Conservation (phyloP, 2,888 invertebrate genomes). For the Drosophila anomelani region DNA sequence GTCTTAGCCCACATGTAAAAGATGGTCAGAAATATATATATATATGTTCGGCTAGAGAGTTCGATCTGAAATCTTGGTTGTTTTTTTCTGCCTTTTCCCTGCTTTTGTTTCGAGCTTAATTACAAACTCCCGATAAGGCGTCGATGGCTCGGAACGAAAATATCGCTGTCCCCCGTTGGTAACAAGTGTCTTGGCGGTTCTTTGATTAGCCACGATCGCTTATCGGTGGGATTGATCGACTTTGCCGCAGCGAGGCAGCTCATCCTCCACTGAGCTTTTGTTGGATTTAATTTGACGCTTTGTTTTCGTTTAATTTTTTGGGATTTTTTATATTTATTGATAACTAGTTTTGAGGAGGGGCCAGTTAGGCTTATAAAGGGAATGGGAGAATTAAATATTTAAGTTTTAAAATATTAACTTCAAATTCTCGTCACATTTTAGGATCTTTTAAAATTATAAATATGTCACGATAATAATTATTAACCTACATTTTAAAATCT, state of each 20-base stretch:
- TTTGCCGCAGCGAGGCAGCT: conserved; percentile 5
- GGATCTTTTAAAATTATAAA: too few relatives aligned
- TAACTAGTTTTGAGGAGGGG: background rate
- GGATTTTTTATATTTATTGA: background rate
- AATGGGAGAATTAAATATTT: background rate
- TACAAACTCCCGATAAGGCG: conserved; percentile 67
- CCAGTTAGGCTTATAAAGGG: background rate
- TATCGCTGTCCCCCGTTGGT: conserved; percentile 39
- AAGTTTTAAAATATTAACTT: background rate
- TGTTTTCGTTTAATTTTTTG: conserved; percentile 31
- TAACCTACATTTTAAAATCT: background rate
- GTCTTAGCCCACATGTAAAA: conserved; percentile 71
- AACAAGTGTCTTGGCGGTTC: conserved; percentile 62
- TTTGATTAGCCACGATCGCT: conserved; percentile 50
- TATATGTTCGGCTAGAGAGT: conserved; percentile 22
- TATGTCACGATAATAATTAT: background rate
- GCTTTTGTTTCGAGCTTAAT: conserved; percentile 58
- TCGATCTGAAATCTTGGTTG: conserved; percentile 29
- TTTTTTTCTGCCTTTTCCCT: conserved; percentile 6
- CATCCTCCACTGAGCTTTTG: conserved; percentile 14
- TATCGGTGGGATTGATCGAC: conserved; percentile 44
- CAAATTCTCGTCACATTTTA: too few relatives aligned
- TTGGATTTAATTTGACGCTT: conserved; percentile 64
- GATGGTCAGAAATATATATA: conserved; percentile 17
- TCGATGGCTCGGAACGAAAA: conserved; percentile 56